Base-by-base conservation (phyloP, 2,888 invertebrate genomes). In the Andrena minutula region DNA sequence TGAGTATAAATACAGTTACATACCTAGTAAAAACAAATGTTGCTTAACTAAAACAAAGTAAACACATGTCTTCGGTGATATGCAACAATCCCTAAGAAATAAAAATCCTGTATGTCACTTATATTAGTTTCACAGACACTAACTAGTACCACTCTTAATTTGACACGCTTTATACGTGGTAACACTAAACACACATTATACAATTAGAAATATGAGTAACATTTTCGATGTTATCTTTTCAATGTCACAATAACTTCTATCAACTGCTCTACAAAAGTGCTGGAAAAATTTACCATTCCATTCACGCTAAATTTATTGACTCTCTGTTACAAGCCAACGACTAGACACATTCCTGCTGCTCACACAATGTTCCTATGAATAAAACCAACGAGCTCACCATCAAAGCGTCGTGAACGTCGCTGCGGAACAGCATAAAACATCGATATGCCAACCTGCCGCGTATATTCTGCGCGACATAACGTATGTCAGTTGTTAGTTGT, bases 401-500 rank as follows among this genome's bases (percentile, higher is more conserved):
- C 12, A 60, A 75, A 49, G 56, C 49, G 41, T 47, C 60, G 69
- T 8, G 70, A 35, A 66, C 61, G 28, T 70, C 53, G 74, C 23
- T 51, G 30, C 7, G 41, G 53, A 70, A 61, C 47, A n/a, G 53
- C 12, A 32, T 58, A 16, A 72, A 80, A 82, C 56, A 71, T 71
- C 66, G 75, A 70, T 51, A 10, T 49, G 28, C 35, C 49, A 20
- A 32, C 51, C 53, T 5, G 60, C 51, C 63, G 41, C 41, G 16
- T 35, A 35, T 73, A 82, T 69, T 64, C 64, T 58, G 71, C 41
- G 41, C 72, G 68, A 68, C 41, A 61, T 72, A 80, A 69, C 86
- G 87, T 72, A 71, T 64, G 84, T 86, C 87, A 86, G 64, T 86
- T 85, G 87, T 85, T 73, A 75, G 69, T 47, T 68, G 82, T 79